These are phyloP conservation scores for Epinotia nisella DNA, from an alignment of 2,888 invertebrate species.

Conservation along the genomic window DNA sequence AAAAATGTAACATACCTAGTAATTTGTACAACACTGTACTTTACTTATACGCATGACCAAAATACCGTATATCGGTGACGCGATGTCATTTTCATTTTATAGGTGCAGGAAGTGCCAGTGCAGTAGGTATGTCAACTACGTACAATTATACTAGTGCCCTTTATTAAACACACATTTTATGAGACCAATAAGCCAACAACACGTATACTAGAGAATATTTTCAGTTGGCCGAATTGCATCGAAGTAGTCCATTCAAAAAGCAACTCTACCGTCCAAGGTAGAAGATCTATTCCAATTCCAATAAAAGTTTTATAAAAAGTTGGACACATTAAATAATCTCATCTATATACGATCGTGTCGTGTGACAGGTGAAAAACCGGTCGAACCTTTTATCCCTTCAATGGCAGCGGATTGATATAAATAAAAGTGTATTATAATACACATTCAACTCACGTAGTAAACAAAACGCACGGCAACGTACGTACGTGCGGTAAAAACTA, in stretches of 20 bases:
- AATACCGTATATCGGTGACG: slow-evolving; percentile 21
- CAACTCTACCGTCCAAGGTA: too few relatives aligned
- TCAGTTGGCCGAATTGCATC: too few relatives aligned
- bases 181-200: slow-evolving; percentile 9
- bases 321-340: too few relatives aligned
- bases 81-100: slow-evolving; percentile 34
- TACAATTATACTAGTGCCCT: slow-evolving; percentile 41
- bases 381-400: slow-evolving; percentile 65
- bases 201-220: neutral
- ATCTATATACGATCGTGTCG: slow-evolving; percentile 34
- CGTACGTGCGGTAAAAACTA: slow-evolving; percentile 37
- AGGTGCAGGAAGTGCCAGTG: slow-evolving; percentile 39
- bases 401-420: slow-evolving; percentile 67
- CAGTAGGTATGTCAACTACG: slow-evolving; percentile 36
- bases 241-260: too few relatives aligned
- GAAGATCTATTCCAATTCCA: too few relatives aligned
- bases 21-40: slow-evolving; percentile 12
- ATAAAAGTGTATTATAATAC: slow-evolving; percentile 54
- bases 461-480: slow-evolving; percentile 38
- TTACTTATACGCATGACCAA: slow-evolving; percentile 2
- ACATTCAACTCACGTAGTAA: slow-evolving; percentile 58
- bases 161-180: slow-evolving; percentile 36
- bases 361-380: slow-evolving; percentile 76
- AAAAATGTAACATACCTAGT: neutral
- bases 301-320: too few relatives aligned